Evolutionary conservation across 2,797 vertebrate species (phyloP).

Genomic region (Arrhamphus sclerolepis): DNA sequence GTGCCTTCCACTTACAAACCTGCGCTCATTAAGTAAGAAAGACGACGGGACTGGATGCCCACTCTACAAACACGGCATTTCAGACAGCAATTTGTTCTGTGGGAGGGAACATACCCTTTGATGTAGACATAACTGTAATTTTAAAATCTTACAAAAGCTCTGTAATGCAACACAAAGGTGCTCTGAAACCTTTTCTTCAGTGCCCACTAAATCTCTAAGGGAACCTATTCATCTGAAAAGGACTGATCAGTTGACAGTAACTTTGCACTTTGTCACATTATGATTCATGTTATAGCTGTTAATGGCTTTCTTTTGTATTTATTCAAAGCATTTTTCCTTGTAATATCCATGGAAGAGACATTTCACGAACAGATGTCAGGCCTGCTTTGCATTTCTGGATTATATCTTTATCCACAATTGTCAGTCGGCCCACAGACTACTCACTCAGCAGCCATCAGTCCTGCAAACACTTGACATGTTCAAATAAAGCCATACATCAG

Average conservation of each 20-base stretch:
- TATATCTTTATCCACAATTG: neutral
- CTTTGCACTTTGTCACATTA: slow-evolving; percentile 11
- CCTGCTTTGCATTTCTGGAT: slow-evolving; percentile 14
- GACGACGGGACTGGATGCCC: too few species aligned
- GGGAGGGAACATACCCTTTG: neutral
- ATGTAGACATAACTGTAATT: neutral
- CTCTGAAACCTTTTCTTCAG: neutral
- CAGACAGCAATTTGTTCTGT: too few species aligned
- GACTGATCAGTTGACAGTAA: slow-evolving; percentile 11
- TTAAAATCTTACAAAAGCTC: neutral
- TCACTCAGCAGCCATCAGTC: slow-evolving; percentile 3
- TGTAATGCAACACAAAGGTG: too few species aligned
- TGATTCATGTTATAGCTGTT: neutral
- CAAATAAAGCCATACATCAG: neutral
- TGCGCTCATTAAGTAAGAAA: too few species aligned
- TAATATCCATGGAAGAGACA: neutral
- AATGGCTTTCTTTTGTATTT: neutral
- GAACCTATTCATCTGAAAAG: slow-evolving; percentile 2
- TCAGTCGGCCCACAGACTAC: neutral
- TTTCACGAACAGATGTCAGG: neutral
- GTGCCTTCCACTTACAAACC: too few species aligned
- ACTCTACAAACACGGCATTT: too few species aligned
- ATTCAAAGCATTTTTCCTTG: neutral
- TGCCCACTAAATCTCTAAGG: slow-evolving; percentile 17
- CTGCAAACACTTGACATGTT: neutral